Evolutionary conservation across 2,888 invertebrate genomes (phyloP).

Genomic region (Calephelis perditalis): DNA sequence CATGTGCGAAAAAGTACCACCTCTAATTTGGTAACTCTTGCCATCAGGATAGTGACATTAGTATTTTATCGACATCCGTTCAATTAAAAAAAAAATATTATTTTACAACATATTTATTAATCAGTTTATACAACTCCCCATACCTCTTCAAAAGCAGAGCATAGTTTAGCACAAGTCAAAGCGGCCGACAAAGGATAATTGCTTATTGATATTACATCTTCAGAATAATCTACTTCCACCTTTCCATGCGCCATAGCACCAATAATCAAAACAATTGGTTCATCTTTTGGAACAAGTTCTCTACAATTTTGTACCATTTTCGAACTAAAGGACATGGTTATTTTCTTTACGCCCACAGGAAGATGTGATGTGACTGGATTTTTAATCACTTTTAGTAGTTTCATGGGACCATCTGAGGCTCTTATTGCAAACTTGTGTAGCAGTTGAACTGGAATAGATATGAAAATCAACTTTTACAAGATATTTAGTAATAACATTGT

Average conservation of each 20-base stretch:
- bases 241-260: slow-evolving; percentile 99
- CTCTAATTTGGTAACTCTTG: too few species aligned
- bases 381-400: slow-evolving; percentile 96
- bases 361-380: slow-evolving; percentile 97
- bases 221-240: slow-evolving; percentile 91
- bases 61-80: too few species aligned
- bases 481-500: too few species aligned
- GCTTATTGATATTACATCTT: slow-evolving; percentile 94
- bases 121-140: slow-evolving; percentile 85
- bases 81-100: too few species aligned
- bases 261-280: slow-evolving; percentile 93
- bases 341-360: slow-evolving; percentile 94
- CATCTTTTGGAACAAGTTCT: slow-evolving; percentile 87
- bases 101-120: slow-evolving; percentile 22
- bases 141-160: slow-evolving; percentile 95
- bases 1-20: too few species aligned
- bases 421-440: slow-evolving; percentile 96
- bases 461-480: too few species aligned
- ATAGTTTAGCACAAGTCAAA: slow-evolving; percentile 95
- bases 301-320: slow-evolving; percentile 82
- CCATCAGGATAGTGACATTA: too few species aligned
- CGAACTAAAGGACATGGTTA: slow-evolving; percentile 93
- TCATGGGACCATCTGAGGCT: slow-evolving; percentile 92
- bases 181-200: slow-evolving; percentile 98
- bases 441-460: slow-evolving; percentile 88